phyloP scores from a whole-genome alignment of 2,888 invertebrate species.

The Malthinus seriepunctatus region DNA sequence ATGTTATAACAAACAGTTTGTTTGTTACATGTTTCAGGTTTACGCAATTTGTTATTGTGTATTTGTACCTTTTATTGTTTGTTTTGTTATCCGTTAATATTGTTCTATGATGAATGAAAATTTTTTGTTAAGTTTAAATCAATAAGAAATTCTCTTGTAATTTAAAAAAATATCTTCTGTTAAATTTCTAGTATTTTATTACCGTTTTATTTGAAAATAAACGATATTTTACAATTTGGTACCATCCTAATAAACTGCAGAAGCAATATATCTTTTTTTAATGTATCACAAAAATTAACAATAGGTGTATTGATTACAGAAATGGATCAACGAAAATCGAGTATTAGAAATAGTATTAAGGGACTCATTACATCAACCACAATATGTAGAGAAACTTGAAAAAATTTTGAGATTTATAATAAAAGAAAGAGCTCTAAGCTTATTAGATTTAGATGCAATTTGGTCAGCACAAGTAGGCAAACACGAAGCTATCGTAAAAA shows the following conservation, averaged over 20 bases:
- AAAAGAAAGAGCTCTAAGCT: constrained; percentile 86
- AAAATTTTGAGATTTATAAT: constrained; percentile 97
- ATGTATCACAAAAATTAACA: no score
- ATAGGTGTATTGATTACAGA: constrained; percentile 56
- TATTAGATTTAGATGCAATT: constrained; percentile 91
- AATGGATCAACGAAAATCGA: constrained; percentile 95
- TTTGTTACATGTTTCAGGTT: no score
- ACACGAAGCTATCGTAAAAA: constrained; percentile 98
- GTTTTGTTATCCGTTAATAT: neutral
- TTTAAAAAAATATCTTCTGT: no score
- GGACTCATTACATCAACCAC: constrained; percentile 96
- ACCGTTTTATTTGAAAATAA: no score
- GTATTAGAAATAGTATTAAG: constrained; percentile 93
- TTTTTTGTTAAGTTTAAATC: no score
- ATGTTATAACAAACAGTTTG: no score
- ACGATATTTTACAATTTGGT: no score
- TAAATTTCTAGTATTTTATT: no score
- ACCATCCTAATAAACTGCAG: no score
- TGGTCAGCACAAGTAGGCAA: constrained; percentile 98
- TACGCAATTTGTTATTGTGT: neutral
- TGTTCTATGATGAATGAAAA: neutral
- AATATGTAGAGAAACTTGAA: constrained; percentile 96
- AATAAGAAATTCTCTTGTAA: no score
- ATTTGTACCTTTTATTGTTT: neutral
- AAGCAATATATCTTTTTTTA: no score